Conservation (phyloP, 2,113 vertebrate genomes). For the Rhynchomys soricoides region DNA sequence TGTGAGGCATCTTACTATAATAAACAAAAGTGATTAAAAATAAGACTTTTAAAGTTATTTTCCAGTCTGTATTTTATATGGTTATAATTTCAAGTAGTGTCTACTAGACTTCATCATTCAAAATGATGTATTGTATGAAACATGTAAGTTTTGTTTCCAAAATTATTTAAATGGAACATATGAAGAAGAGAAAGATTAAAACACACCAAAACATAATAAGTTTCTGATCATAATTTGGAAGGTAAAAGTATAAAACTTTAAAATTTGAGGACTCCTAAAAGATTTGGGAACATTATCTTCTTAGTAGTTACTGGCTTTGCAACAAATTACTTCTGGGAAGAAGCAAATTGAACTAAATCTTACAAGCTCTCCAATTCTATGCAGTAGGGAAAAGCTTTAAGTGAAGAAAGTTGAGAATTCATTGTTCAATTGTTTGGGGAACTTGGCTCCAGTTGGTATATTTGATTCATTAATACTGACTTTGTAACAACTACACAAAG, state of each 20-base stretch:
- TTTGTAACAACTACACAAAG: conserved; percentile 56
- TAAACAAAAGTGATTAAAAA: not conserved
- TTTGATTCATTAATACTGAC: conserved; percentile 68
- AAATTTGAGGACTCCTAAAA: not conserved
- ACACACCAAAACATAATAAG: not conserved
- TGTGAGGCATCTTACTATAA: not conserved
- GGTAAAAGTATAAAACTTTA: not conserved
- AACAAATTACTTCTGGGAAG: conserved; percentile 60
- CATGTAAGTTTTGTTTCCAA: not conserved
- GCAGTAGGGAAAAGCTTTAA: conserved; percentile 14
- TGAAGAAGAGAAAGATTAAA: conserved; percentile 16
- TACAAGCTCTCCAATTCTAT: conserved; percentile 38
- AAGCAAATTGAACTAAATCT: conserved; percentile 66
- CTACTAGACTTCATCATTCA: not conserved
- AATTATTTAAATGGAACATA: not conserved
- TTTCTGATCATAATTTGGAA: not conserved
- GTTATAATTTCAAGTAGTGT: not conserved
- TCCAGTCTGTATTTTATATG: not conserved
- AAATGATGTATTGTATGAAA: not conserved
- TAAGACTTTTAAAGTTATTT: not conserved
- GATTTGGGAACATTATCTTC: not conserved
- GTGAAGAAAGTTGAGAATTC: conserved; percentile 60
- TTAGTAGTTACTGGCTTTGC: conserved; percentile 26
- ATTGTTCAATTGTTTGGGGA: conserved; percentile 31
- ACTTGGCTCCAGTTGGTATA: not conserved